phyloP scores from a whole-genome alignment of 2,888 invertebrate species.

The Campoletis raptor region DNA sequence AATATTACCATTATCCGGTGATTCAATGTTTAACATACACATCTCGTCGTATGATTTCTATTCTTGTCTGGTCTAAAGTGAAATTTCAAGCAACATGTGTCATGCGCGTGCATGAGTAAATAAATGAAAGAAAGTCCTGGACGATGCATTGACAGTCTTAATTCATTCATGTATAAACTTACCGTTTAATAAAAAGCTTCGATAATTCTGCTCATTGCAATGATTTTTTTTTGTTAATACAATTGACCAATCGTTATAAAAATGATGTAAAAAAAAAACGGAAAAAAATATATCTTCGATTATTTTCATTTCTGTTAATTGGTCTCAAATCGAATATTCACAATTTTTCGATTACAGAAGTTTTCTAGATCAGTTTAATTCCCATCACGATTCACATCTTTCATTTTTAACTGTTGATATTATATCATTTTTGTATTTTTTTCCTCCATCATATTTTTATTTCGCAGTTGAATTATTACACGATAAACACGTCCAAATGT shows the following conservation, averaged over 20 bases:
- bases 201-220: neutral
- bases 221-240: neutral
- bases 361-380: neutral
- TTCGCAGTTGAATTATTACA: neutral
- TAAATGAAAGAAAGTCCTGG: neutral
- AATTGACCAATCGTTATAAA: neutral
- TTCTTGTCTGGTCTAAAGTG: slow-evolving; percentile 24
- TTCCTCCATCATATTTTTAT: neutral
- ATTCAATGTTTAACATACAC: slow-evolving; percentile 36
- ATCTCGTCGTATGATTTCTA: slow-evolving; percentile 17
- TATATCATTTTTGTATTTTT: neutral
- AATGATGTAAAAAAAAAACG: neutral
- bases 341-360: neutral
- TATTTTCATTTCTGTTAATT: neutral
- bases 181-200: neutral
- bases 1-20: slow-evolving; percentile 29
- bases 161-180: neutral
- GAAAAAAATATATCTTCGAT: neutral
- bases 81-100: slow-evolving; percentile 2
- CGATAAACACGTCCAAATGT: neutral
- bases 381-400: neutral
- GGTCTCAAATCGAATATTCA: neutral
- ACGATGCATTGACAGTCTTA: neutral
- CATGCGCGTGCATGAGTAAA: neutral
- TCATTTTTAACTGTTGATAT: neutral